Base-by-base conservation (phyloP, 2,888 invertebrate genomes). In the Vesta saturnalis region DNA sequence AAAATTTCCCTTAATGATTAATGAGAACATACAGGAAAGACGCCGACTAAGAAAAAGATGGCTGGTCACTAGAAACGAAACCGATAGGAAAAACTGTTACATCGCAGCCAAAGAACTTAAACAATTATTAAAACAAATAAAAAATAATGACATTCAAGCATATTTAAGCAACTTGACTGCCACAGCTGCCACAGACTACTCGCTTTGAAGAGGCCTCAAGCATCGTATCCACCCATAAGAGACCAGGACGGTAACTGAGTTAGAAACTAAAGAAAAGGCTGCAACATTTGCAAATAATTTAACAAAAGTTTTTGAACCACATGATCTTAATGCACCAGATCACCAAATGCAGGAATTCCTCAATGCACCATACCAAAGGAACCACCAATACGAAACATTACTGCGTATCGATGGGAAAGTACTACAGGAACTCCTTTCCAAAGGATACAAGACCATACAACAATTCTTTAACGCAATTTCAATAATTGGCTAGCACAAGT, bases 11-110 rank as follows among this genome's bases (percentile, higher is more conserved):
- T 57, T 57, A 57, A 57, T 57, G 23, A 57, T n/a, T n/a, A n/a
- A n/a, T n/a, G 18, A 57, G 14, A 57, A 57, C 22, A 57, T 57
- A 57, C 57, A 57, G 23, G 57, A 23, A 57, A 22, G 57, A 57
- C 57, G 57, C 14, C 22, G 8, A 57, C 57, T 57, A 23, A 58
- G 58, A 58, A 58, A 58, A 58, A 58, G 58, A 58, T 58, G 55
- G 58, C 58, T 22, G n/a, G n/a, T n/a, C n/a, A n/a, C n/a, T n/a
- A n/a, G 15, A 56, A 56, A 30, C 56, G 56, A 56, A n/a, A 56
- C 49, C 55, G 55, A 55, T 55, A 55, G 55, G n/a, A n/a, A n/a
- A n/a, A n/a, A n/a, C n/a, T n/a, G n/a, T 30, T 30, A 5, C 5
- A 30, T 5, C 5, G 10, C 10, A 30, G 6, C 10, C 10, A 30